Evolutionary conservation across 2,113 vertebrate species (phyloP).

Genomic region (Carlito syrichta): DNA sequence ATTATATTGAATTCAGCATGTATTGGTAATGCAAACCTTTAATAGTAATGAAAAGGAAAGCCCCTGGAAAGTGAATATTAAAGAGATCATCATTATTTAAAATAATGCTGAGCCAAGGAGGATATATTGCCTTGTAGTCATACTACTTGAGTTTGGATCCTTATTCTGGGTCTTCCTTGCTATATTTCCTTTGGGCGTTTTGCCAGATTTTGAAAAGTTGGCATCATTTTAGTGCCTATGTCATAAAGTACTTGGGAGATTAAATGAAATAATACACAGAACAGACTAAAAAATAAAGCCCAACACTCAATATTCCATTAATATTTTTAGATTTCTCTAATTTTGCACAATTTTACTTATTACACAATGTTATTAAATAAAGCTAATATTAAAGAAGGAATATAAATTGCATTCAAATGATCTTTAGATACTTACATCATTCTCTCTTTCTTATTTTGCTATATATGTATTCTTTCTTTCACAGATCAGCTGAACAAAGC

Average conservation of each 20-base stretch:
- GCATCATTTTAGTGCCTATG: background rate
- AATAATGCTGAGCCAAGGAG: background rate
- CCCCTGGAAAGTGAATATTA: background rate
- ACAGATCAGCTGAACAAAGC: constrained; percentile 37
- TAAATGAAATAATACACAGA: background rate
- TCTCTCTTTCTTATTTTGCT: constrained; percentile 20
- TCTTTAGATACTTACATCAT: background rate
- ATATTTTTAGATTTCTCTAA: constrained; percentile 32
- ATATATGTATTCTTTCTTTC: background rate
- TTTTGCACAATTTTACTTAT: constrained; percentile 55
- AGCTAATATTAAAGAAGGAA: constrained; percentile 29
- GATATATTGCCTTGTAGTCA: too few species aligned
- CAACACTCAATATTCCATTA: constrained; percentile 44
- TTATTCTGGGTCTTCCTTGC: background rate
- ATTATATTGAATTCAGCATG: background rate
- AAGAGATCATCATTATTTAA: background rate
- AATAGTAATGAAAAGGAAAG: background rate
- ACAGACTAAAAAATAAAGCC: background rate
- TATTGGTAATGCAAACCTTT: background rate
- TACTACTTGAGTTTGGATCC: accelerated
- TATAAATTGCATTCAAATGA: background rate
- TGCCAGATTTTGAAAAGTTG: background rate
- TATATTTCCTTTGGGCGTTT: background rate
- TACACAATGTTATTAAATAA: constrained; percentile 38
- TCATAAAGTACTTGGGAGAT: background rate